phyloP scores from a whole-genome alignment of 2,113 vertebrate genomes.

The Chauna torquata region DNA sequence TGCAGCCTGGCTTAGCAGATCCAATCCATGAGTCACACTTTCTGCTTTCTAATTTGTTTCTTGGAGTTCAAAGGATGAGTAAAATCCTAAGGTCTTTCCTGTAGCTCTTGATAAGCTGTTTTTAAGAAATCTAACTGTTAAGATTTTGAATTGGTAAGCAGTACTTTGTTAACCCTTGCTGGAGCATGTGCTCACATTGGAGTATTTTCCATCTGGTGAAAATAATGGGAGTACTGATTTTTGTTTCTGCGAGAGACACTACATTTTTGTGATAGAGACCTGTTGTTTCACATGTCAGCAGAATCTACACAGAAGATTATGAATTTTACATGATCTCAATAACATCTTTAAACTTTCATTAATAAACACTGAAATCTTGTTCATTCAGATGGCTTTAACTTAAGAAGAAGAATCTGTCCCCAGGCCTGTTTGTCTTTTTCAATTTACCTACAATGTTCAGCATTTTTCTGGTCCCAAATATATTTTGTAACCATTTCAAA shows the following conservation, averaged over 20 bases:
- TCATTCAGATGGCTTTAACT: background rate
- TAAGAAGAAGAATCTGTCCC: background rate
- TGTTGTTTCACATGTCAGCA: background rate
- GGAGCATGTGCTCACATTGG: background rate
- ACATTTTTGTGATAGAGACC: background rate
- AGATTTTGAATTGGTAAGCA: fast-evolving
- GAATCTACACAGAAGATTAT: background rate
- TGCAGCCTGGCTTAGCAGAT: background rate
- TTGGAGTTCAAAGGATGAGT: background rate
- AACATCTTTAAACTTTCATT: background rate
- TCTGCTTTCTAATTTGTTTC: background rate
- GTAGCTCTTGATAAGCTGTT: background rate
- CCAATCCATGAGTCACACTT: background rate
- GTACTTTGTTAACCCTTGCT: background rate
- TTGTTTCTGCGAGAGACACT: background rate
- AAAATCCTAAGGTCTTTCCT: background rate
- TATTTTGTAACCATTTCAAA: background rate
- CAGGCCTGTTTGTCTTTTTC: background rate
- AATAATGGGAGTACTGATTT: background rate
- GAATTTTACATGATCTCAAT: background rate
- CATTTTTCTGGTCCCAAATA: background rate
- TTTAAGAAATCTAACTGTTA: background rate
- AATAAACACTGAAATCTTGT: background rate
- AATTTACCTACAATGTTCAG: background rate
- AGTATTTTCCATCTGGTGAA: background rate